Evolutionary conservation across 2,797 vertebrate species (phyloP), one percentile per base, ranked within the genome.

Genomic region (Neosalanx taihuensis): DNA sequence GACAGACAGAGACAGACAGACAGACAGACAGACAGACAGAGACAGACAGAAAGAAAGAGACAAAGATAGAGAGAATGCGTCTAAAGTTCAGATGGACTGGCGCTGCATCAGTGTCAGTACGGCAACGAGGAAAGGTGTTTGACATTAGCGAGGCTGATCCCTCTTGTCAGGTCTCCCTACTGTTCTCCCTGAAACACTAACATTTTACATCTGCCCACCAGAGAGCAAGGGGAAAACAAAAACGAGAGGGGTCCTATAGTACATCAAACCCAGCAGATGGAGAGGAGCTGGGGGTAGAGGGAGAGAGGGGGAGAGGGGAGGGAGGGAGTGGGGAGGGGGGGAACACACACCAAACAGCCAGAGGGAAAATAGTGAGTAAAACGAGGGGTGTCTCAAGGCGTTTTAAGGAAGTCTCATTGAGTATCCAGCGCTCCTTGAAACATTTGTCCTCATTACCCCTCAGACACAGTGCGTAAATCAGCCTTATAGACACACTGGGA

Each of bases 401-500:
- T 41, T 41, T 12, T 41, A 10, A 66, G 5, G 68, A 23, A 69
- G 64, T 77, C 66, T 72, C 23, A 72, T 41, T 51, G 23, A n/a
- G 31, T 33, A 64, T 71, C 60, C 46, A 20, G 23, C 51, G 0
- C 65, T 51, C n/a, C 41, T 71, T 12, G 79, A 70, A 70, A 73
- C 18, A 61, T 30, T 65, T 9, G 65, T 31, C 72, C 59, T 70
- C 59, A 71, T 41, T 64, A 63, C 2, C 7, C 70, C 18, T 76
- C 37, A 76, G 41, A 41, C 67, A 70, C 74, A 71, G 68, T 37
- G 3, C n/a, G 31, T 77, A 74, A 83, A 81, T 74, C 62, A 74
- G 29, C 26, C 23, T 10, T 30, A 46, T 20, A 29, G 30, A 71
- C 33, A 67, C 23, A 61, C 53, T 4, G n/a, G 67, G 66, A 74